Percentiles rank a stretch among this genome's conserved stretches.
Evolutionary conservation across 2,113 vertebrate genomes (phyloP).

Genomic region (Illadopsis cleaveri): DNA sequence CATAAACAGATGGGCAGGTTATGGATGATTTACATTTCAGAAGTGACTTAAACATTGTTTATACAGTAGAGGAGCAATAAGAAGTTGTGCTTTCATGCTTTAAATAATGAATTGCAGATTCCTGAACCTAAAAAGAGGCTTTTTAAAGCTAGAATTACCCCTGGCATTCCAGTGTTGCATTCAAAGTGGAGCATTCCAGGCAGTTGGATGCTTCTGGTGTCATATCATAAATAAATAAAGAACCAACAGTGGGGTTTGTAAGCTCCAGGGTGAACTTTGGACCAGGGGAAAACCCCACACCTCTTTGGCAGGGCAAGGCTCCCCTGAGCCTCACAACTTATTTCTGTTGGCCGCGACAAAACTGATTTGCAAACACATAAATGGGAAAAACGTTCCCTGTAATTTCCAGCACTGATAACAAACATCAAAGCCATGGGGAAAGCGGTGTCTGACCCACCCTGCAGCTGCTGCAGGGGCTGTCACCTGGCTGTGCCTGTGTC

Average conservation of each 20-base stretch:
- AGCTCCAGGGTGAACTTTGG: neutral
- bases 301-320: neutral
- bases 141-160: neutral
- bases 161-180: neutral
- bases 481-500: neutral
- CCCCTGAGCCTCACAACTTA: neutral
- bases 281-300: neutral
- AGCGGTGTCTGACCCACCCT: rapidly evolving
- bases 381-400: neutral
- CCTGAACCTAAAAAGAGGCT: neutral
- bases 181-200: neutral
- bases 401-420: neutral
- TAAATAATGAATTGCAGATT: neutral
- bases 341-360: rapidly evolving
- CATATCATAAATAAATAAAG: neutral
- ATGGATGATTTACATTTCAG: neutral
- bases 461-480: rapidly evolving
- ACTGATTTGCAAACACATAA: neutral
- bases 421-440: neutral
- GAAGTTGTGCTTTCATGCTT: neutral
- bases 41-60: neutral
- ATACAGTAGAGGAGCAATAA: neutral
- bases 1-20: neutral
- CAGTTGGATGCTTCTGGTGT: neutral
- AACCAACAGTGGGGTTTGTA: neutral